Evolutionary conservation across 2,888 invertebrate species (phyloP), one percentile per base, ranked within the genome.

Genomic region (Cloeon dipterum): DNA sequence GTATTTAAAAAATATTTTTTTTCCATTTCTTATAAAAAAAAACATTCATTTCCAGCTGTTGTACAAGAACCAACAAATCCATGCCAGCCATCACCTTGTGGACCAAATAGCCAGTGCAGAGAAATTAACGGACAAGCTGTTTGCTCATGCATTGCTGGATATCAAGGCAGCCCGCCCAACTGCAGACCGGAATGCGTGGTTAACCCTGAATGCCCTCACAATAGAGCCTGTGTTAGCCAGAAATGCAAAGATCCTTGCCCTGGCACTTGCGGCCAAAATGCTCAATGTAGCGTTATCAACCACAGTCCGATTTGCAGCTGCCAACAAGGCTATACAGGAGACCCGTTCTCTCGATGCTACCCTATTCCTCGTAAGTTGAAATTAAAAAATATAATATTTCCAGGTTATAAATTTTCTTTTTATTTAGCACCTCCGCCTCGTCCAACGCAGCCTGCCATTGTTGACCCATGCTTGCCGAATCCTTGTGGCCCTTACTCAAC

Each of bases 161-260:
- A 49, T 40, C 48, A 50, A 17, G 57, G 58, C 23, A 49, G 51
- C 36, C 53, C 57, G 26, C 74, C 74, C 3, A 57, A 68, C 34
- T 77, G 77, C 49, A 62, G 72, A 26, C 77, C 77, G 8, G 76
- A 77, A 52, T 78, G 78, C 49, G 65, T 70, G 4, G 63, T 70
- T 32, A 76, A 72, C 50, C 64, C 71, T 1, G 78, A 79, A 46
- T 81, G 81, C 52, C 57, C 71, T 1, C 58, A 68, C n/a, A 69
- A 67, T 46, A 65, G 66, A 51, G 77, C 78, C 5, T 78, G 78
- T 45, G 44, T 53, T 26, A 49, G 51, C 37, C 46, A 47, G 20
- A 49, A 53, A 40, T 58, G 57, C 41, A 38, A 44, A 20, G 52
- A 56, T 42, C 56, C 55, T 5, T 59, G 58, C 41, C 49, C 51